phyloP scores from a whole-genome alignment of 2,888 invertebrate species.

The Atethmia centrago region DNA sequence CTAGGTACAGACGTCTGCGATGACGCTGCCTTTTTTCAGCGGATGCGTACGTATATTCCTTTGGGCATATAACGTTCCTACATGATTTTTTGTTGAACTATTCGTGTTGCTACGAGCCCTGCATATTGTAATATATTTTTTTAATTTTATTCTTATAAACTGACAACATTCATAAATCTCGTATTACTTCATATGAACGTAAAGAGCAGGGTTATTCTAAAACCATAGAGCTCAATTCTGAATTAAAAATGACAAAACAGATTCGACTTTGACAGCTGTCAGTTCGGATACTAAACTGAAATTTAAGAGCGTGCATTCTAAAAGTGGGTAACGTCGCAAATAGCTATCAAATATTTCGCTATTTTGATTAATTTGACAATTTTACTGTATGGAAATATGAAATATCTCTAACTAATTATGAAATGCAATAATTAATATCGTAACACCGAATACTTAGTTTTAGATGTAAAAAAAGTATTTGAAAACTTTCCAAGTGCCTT shows the following conservation, averaged over 20 bases:
- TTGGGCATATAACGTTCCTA: neutral
- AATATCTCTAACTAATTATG: too few relatives aligned
- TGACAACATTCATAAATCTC: neutral
- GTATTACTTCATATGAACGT: too few relatives aligned
- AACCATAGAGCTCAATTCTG: neutral
- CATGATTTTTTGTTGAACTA: constrained; percentile 23
- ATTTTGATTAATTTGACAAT: too few relatives aligned
- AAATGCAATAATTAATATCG: too few relatives aligned
- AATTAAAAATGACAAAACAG: neutral
- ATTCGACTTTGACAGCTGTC: constrained; percentile 37
- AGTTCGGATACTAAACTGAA: constrained; percentile 4
- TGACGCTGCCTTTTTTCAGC: neutral
- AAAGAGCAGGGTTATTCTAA: neutral
- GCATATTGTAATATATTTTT: neutral
- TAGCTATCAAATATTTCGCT: too few relatives aligned
- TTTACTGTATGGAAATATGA: too few relatives aligned
- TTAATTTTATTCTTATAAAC: constrained; percentile 2
- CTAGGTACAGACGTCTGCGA: too few relatives aligned
- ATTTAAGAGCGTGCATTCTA: too few relatives aligned
- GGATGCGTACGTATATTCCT: neutral
- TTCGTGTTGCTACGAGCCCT: constrained; percentile 4
- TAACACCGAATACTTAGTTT: too few relatives aligned
- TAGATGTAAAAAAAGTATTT: too few relatives aligned
- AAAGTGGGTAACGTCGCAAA: too few relatives aligned
- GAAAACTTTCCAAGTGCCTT: too few relatives aligned